phyloP scores from a whole-genome alignment of 2,888 invertebrate species.

The Pheosia gnoma region DNA sequence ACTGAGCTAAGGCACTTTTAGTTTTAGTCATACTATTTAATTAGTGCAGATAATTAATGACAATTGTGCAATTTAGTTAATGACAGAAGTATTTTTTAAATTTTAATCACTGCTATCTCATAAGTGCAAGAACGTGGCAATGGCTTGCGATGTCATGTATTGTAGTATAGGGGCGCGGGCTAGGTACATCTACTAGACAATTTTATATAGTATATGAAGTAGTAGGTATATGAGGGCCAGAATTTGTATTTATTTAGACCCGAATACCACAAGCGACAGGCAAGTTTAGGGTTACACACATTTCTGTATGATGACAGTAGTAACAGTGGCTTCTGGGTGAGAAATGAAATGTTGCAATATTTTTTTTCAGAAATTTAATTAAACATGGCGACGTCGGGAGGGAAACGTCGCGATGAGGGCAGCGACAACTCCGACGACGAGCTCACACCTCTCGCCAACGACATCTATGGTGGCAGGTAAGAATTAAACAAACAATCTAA shows the following conservation, averaged over 20 bases:
- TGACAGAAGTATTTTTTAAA: background rate
- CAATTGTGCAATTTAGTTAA: too few relatives aligned
- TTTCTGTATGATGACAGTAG: too few relatives aligned
- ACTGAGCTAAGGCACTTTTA: conserved; percentile 16
- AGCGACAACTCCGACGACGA: conserved; percentile 95
- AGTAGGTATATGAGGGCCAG: too few relatives aligned
- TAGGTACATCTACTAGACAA: too few relatives aligned
- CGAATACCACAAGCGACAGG: too few relatives aligned
- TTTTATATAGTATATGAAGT: too few relatives aligned
- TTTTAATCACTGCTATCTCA: background rate
- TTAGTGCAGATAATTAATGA: conserved; percentile 1
- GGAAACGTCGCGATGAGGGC: conserved; percentile 87
- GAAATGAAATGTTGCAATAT: background rate
- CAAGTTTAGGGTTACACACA: too few relatives aligned
- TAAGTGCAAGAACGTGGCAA: background rate
- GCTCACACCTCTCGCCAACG: conserved; percentile 93
- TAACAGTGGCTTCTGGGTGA: too few relatives aligned
- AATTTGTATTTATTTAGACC: too few relatives aligned
- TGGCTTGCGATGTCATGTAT: background rate
- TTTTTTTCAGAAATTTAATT: conserved; percentile 49
- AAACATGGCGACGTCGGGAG: conserved; percentile 87
- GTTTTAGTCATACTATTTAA: conserved; percentile 1
- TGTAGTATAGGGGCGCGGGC: too few relatives aligned
- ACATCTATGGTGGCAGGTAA: conserved; percentile 96
- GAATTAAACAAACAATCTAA: conserved; percentile 34